Evolutionary conservation across 2,888 invertebrate genomes (phyloP).

Genomic region (Enchytraeus crypticus): DNA sequence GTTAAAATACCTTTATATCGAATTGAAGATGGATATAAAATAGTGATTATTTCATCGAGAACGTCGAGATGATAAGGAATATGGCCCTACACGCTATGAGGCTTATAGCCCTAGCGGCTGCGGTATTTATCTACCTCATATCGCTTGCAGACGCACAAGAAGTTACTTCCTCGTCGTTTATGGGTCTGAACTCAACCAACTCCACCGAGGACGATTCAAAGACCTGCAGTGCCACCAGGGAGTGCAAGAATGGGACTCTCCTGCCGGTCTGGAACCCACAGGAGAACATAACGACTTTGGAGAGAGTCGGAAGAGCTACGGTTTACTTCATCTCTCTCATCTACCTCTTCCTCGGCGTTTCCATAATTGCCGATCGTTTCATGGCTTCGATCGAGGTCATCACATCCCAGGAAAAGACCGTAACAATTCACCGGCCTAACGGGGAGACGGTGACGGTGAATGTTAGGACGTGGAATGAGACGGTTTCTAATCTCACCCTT

Average conservation of each 20-base stretch:
- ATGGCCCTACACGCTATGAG: no score
- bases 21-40: no score
- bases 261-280: conserved; percentile 82
- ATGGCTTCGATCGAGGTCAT: conserved; percentile 99
- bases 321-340: conserved; percentile 80
- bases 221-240: neutral
- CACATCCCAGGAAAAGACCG: conserved; percentile 91
- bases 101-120: no score
- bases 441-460: conserved; percentile 78
- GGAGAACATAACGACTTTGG: conserved; percentile 54
- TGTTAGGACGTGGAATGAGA: conserved; percentile 97
- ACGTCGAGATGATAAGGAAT: no score
- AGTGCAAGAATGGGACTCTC: conserved; percentile 76
- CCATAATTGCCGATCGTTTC: conserved; percentile 95
- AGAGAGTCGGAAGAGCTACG: conserved; percentile 73
- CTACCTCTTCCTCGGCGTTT: conserved; percentile 96
- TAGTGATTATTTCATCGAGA: no score
- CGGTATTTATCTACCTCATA: no score
- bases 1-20: no score
- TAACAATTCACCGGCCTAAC: conserved; percentile 77
- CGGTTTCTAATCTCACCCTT: conserved; percentile 92
- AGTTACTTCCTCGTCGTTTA: no score
- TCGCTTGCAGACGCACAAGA: no score
- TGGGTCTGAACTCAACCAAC: neutral
- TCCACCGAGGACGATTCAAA: neutral